Evolutionary conservation across 2,888 invertebrate genomes (phyloP).

Genomic region (Brachylomia viminalis): DNA sequence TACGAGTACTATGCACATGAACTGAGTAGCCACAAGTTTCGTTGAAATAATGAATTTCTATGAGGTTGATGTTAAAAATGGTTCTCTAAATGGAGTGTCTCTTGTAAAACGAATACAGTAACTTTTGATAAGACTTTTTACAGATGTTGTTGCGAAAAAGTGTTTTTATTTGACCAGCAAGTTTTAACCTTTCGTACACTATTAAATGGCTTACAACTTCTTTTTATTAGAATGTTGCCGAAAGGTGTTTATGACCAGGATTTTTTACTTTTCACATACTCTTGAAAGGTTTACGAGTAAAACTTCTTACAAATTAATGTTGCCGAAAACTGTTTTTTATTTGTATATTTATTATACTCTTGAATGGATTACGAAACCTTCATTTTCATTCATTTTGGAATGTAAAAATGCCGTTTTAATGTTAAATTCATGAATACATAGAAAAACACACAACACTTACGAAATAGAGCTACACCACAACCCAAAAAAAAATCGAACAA

Average conservation of each 20-base stretch:
- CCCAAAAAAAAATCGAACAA: constrained; percentile 8
- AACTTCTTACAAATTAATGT: background rate
- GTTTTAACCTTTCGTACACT: too few relatives aligned
- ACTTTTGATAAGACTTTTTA: background rate
- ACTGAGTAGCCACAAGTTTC: too few relatives aligned
- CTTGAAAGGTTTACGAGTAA: background rate
- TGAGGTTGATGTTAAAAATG: background rate
- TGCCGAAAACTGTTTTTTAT: background rate
- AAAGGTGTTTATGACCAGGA: too few relatives aligned
- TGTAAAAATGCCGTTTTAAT: background rate
- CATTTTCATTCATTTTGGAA: background rate
- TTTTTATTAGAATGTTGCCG: too few relatives aligned
- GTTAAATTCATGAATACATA: background rate
- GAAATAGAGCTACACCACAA: background rate
- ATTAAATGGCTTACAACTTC: too few relatives aligned
- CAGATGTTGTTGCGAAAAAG: background rate
- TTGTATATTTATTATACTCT: too few relatives aligned
- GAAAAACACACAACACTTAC: background rate
- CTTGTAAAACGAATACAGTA: background rate
- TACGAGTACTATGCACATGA: too few relatives aligned
- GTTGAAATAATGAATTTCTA: background rate
- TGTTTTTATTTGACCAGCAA: too few relatives aligned
- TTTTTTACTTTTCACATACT: background rate
- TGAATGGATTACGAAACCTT: background rate
- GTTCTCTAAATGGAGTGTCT: background rate